Evolutionary conservation across 2,113 vertebrate species (phyloP).

Genomic region (Anthoscopus minutus): DNA sequence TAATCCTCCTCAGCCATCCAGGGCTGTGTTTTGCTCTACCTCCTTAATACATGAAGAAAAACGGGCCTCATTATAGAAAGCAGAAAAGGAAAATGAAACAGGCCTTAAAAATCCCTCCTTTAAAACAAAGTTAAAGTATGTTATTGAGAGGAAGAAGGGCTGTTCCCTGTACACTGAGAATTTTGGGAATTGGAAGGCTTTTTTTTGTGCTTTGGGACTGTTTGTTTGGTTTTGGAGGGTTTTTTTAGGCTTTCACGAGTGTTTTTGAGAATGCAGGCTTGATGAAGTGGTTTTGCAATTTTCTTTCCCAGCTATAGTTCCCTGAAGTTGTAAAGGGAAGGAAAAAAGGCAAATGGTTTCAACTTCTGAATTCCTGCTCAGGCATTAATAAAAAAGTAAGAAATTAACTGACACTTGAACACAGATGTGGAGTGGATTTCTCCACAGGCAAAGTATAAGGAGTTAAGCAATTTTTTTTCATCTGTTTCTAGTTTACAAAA

Average conservation of each 20-base stretch:
- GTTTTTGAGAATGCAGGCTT: background rate
- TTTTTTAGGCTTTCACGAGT: background rate
- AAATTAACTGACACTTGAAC: conserved; percentile 47
- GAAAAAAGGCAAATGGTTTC: background rate
- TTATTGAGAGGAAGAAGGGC: background rate
- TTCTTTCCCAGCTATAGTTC: background rate
- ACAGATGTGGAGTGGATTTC: conserved; percentile 44
- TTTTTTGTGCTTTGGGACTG: background rate
- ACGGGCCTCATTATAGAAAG: background rate
- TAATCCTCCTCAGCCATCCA: background rate
- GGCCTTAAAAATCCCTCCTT: background rate
- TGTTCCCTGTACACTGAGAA: background rate
- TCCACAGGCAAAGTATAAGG: conserved; percentile 37
- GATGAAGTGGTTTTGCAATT: background rate
- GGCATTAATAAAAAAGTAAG: conserved; percentile 46
- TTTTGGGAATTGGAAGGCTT: background rate
- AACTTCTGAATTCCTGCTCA: conserved; percentile 15
- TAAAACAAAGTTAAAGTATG: background rate
- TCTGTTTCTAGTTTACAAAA: conserved; percentile 68
- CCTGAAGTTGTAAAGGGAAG: background rate
- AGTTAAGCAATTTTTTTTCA: conserved; percentile 44
- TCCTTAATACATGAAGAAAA: background rate
- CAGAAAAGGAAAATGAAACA: conserved; percentile 19
- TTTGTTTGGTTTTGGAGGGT: background rate
- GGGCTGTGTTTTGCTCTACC: conserved; percentile 7